Evolutionary conservation across 2,113 vertebrate species (phyloP).

Genomic region (Lonchura striata): DNA sequence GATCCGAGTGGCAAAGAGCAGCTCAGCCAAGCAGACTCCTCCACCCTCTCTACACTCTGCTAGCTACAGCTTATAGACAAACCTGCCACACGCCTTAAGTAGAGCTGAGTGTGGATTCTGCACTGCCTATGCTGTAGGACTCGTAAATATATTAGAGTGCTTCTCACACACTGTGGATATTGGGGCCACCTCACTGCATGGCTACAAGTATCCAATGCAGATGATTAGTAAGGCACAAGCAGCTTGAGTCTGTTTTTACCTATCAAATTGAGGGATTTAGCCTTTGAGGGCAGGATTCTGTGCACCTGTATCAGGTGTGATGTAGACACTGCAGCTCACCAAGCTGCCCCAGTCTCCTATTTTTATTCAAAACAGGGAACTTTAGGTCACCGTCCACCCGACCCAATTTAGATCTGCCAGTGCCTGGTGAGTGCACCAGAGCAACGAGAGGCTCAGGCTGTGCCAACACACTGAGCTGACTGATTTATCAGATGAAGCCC

Average conservation of each 20-base stretch:
- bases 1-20: neutral
- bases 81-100: accelerated
- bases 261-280: accelerated
- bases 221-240: neutral
- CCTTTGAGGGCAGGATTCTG: neutral
- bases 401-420: neutral
- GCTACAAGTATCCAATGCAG: neutral
- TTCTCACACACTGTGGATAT: neutral
- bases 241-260: neutral
- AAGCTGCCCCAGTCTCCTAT: neutral
- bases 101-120: neutral
- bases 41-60: neutral
- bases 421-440: neutral
- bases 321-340: neutral
- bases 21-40: neutral
- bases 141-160: neutral
- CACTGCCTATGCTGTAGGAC: accelerated
- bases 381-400: neutral
- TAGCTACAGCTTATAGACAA: neutral
- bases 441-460: neutral
- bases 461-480: neutral
- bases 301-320: neutral
- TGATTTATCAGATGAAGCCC: neutral
- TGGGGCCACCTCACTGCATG: neutral
- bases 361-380: neutral